Base-by-base conservation (phyloP, 2,797 vertebrate species). In the Takifugu rubripes region DNA sequence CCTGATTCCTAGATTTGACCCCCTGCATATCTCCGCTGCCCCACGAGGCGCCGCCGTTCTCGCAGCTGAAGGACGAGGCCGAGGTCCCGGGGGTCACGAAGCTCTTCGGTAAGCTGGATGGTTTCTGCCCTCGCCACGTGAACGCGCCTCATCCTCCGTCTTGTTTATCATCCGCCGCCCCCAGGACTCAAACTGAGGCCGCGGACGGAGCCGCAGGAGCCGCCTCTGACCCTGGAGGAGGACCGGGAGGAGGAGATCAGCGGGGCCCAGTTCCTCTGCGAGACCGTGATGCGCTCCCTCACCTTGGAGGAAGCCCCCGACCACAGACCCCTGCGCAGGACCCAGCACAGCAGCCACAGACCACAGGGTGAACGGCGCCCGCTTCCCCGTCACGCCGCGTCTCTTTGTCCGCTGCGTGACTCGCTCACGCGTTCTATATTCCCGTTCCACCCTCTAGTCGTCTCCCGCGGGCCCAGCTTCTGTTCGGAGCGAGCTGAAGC, bases 231-330 rank as follows among this genome's bases (percentile, higher is more conserved):
- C 31, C 89, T 84, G 21, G 96, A 98, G 47, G 97, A 98, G 64
- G 89, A 88, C 59, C 54, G 86, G 21, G 96, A 99, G 12, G 96
- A 96, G 79, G 97, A 98, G 70, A 94, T 99, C 85, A 99, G 96
- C 2, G 96, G 97, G 48, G 96, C 95, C 6, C 96, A 99, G 87
- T 99, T 99, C 81, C 95, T 98, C 42, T 99, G 95, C 31, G 97
- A 99, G 89, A 99, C 96, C 0, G 93, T 99, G 3, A 98, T 99
- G 74, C 93, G 96, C 29, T 98, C 96, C 9, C 93, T 98, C 9
- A 94, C 97, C 3, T 67, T 98, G 72, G 97, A 99, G 78, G 96
- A 97, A 54, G 94, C 94, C 25, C 96, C 96, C 2, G 97, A 98
- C 70, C 95, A 96, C 77, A 92, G 89, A 27, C 96, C 95, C 3